A percentile compares a stretch with the other conserved stretches of the same genome.
Conservation (phyloP, 2,113 vertebrate species). For the Microcebus tavaratra region DNA sequence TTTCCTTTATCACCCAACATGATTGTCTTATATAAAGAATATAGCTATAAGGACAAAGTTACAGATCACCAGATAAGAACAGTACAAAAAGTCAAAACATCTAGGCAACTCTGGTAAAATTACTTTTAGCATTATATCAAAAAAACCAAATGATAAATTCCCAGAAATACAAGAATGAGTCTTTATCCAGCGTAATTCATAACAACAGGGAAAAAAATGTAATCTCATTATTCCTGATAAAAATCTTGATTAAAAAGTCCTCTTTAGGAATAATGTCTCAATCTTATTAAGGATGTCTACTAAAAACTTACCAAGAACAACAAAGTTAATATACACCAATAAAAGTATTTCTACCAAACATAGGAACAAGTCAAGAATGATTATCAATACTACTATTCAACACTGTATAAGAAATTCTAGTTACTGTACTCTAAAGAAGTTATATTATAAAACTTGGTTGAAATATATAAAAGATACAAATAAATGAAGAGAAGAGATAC, state of each 20-base stretch:
- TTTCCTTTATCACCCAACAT: neutral
- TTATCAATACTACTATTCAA: neutral
- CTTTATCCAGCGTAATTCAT: neutral
- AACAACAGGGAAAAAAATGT: neutral
- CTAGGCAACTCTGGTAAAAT: neutral
- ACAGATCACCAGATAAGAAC: neutral
- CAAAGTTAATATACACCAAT: conserved; percentile 32
- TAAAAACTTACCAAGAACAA: neutral
- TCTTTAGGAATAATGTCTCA: conserved; percentile 25
- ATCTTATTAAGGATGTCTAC: neutral
- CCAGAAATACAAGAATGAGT: conserved; percentile 3
- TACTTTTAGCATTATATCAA: neutral
- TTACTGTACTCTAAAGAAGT: neutral
- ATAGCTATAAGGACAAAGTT: neutral
- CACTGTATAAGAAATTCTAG: neutral
- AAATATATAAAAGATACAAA: conserved; percentile 1
- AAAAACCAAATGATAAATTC: neutral
- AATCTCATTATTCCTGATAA: conserved; percentile 30
- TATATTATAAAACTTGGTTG: neutral
- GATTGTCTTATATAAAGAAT: neutral
- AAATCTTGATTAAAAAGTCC: neutral
- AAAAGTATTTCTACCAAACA: conserved; percentile 22
- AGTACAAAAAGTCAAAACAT: neutral
- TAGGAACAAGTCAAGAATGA: neutral
- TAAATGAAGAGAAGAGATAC: neutral